Evolutionary conservation across 1,140 invertebrate genomes (phyloP).

Genomic region (Agraylea sexmaculata): DNA sequence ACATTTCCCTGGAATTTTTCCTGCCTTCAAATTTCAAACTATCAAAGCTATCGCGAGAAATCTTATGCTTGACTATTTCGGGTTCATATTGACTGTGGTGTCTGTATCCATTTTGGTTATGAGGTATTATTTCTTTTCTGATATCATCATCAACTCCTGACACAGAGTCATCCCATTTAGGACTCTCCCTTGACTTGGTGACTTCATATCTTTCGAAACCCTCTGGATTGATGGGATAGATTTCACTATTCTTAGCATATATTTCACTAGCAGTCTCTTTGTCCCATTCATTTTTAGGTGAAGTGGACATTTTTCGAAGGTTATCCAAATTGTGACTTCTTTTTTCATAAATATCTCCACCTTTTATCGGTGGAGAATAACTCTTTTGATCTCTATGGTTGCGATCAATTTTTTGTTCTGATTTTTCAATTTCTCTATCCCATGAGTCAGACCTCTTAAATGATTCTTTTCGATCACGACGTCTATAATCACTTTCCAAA

Average conservation of each 20-base stretch:
- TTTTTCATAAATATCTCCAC: slow-evolving; percentile 17
- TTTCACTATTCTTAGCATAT: slow-evolving; percentile 19
- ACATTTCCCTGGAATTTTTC: slow-evolving; percentile 37
- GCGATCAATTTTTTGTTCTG: slow-evolving; percentile 16
- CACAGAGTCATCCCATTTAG: slow-evolving; percentile 18
- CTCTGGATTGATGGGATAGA: slow-evolving; percentile 24
- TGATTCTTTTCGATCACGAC: slow-evolving; percentile 18
- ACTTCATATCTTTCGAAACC: slow-evolving; percentile 37
- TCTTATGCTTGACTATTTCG: slow-evolving; percentile 13
- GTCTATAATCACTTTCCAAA: slow-evolving; percentile 19
- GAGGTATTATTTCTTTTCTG: slow-evolving; percentile 7
- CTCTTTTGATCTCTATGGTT: slow-evolving; percentile 14
- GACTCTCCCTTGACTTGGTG: slow-evolving; percentile 15
- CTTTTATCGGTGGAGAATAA: slow-evolving; percentile 14
- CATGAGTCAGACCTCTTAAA: slow-evolving; percentile 20
- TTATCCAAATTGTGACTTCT: slow-evolving; percentile 14
- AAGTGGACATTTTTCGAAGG: slow-evolving; percentile 15
- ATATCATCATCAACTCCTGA: slow-evolving; percentile 18
- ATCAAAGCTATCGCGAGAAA: slow-evolving; percentile 30
- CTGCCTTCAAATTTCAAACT: slow-evolving; percentile 28
- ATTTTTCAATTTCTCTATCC: slow-evolving; percentile 20
- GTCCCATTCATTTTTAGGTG: slow-evolving; percentile 20
- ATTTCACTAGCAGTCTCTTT: slow-evolving; percentile 20
- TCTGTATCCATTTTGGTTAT: slow-evolving; percentile 16
- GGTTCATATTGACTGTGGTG: slow-evolving; percentile 12